Evolutionary conservation across 2,113 vertebrate genomes (phyloP).

Genomic region (Tinamus guttatus): DNA sequence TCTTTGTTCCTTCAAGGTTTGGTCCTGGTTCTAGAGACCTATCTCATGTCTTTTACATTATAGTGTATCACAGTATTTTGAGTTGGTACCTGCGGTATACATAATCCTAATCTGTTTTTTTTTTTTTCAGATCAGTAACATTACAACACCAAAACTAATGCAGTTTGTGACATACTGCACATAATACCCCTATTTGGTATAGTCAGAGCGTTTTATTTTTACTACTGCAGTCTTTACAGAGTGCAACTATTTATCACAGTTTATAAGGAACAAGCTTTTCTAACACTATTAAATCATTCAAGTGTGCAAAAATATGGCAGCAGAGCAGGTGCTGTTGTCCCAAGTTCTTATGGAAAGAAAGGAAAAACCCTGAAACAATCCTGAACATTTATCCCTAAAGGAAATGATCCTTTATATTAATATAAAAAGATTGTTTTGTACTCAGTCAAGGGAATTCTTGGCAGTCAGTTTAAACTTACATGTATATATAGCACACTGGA

Average conservation of each 20-base stretch:
- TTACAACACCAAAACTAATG: neutral
- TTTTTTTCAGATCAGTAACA: neutral
- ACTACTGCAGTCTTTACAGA: neutral
- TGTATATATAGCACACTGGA: conserved; percentile 71
- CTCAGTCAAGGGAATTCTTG: conserved; percentile 66
- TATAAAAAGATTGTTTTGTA: conserved; percentile 45
- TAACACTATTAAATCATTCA: conserved; percentile 23
- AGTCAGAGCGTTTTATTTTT: conserved; percentile 10
- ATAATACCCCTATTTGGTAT: neutral
- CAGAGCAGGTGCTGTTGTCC: conserved; percentile 62
- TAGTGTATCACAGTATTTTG: neutral
- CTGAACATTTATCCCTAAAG: conserved; percentile 43
- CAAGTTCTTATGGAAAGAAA: conserved; percentile 17
- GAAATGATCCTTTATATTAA: conserved; percentile 50
- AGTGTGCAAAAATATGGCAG: conserved; percentile 62
- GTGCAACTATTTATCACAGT: neutral
- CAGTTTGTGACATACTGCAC: neutral
- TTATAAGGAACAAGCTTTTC: conserved; percentile 43
- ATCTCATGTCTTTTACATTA: neutral
- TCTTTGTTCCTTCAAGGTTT: neutral
- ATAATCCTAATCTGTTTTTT: neutral
- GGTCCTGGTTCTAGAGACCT: neutral
- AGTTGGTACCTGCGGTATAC: neutral
- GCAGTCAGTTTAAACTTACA: conserved; percentile 58
- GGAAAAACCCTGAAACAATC: neutral